Base-by-base conservation (phyloP, 2,797 vertebrate genomes). In the Enteromius argenteus region DNA sequence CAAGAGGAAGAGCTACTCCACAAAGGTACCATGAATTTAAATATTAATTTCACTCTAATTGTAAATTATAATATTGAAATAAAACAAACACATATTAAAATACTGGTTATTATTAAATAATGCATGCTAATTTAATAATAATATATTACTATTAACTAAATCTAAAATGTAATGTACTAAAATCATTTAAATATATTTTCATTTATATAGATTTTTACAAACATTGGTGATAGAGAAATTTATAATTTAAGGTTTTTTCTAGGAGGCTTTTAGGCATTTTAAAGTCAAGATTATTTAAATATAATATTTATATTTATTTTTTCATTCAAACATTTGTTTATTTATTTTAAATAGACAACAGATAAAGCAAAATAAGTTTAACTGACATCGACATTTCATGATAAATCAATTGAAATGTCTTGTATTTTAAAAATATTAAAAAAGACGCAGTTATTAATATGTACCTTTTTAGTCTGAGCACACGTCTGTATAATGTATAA, bases 1-100 rank as follows among this genome's bases (percentile, higher is more conserved):
- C 66, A 23, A 64, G 64, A 71, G 27, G 39, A 81, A 42, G 35
- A 83, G 69, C 79, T 72, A 72, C 37, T 35, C 10, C 69, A 69
- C 49, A 64, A 86, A 83, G 81, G 85, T 86, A 60, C 14, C 17
- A 39, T 56, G 1, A 1, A 39, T 58, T 30, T 27, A 3, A 17
- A 30, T 30, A 44, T 19, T 6, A 11, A 17, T 8, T 30, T 23
- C 1, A 27, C 13, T 51, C 30, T 30, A 39, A 23, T 44, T 64
- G 10, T 17, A n/a, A 53, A 39, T n/a, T 0, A 39, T 21, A 44
- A 15, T 17, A n/a, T 62, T 56, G 1, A 58, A 23, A 73, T 39
- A 23, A 39, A 46, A 23, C 10, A 2, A 58, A 71, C 0, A 8
- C 21, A 19, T 19, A 19, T 46, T 17, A 30, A 72, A 46, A 46